Base-by-base conservation (phyloP, 2,113 vertebrate species). In the Petroica traversi region DNA sequence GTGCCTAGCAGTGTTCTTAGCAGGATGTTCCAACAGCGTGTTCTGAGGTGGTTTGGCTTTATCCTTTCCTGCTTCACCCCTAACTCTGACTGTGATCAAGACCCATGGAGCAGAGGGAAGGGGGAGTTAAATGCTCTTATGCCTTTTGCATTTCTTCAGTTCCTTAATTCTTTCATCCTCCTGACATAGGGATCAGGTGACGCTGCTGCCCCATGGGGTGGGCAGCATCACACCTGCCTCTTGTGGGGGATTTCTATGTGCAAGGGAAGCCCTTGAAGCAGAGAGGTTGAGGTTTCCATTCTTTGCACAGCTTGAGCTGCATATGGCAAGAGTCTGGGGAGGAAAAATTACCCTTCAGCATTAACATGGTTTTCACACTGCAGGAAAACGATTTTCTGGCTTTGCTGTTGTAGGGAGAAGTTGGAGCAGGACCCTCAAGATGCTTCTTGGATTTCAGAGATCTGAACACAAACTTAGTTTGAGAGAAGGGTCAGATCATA, bases 231-330 rank as follows among this genome's bases (percentile, higher is more conserved):
- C 36, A 52, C 43, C 29, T 62, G 63, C 48, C 26, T 69, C 72
- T 43, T 3, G 0, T 0, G 1, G 43, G 41, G 33, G 8, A 33
- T 66, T 9, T 14, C 14, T 9, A 0, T 11, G 4, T 38, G 48
- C 34, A 28, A 43, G 36, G n/a, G 19, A 89, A 85, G 10, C 25
- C 24, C 19, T 62, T 73, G 46, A 74, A 66, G 61, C 33, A 25
- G 17, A 59, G 13, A 48, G 9, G 18, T 9, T 52, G 59, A 61
- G 22, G 12, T 63, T 92, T 86, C n/a, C n/a, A 26, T 49, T 89
- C 48, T 73, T 76, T n/a, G 43, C 34, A 51, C 18, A 31, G 16
- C 38, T 88, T 82, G 18, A 88, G 24, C 38, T 12, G 23, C 38
- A 26, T 20, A 45, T 61, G 61, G 23, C 59, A 77, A 45, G 54